phyloP scores from a whole-genome alignment of 1,140 invertebrate genomes.

The Brachionus plicatilis region DNA sequence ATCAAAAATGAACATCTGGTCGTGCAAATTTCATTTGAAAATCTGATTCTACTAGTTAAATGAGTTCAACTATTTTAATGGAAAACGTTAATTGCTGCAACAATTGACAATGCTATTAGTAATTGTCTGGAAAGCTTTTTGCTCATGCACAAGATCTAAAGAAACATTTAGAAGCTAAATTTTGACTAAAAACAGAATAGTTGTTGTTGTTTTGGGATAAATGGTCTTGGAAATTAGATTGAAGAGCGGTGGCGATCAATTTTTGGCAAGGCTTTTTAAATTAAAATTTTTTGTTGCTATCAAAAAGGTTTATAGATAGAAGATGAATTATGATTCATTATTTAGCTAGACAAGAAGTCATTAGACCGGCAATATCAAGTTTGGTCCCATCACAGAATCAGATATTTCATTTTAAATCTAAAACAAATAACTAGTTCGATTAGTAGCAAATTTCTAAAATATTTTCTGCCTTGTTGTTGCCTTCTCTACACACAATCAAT shows the following conservation, averaged over 20 bases:
- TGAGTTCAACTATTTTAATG: neutral
- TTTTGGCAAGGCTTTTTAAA: neutral
- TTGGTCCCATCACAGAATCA: neutral
- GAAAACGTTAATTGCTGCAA: neutral
- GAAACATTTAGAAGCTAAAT: neutral
- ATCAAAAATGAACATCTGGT: neutral
- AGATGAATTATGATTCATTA: neutral
- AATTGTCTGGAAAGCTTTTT: neutral
- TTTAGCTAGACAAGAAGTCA: neutral
- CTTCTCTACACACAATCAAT: neutral
- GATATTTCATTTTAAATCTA: neutral
- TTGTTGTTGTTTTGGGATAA: neutral
- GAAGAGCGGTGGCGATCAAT: neutral
- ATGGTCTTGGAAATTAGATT: neutral
- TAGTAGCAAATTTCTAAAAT: neutral
- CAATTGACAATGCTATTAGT: neutral
- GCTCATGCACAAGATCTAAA: neutral
- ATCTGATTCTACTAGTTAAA: neutral
- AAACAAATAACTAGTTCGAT: neutral
- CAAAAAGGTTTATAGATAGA: neutral
- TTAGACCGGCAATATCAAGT: neutral
- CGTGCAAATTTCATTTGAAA: neutral
- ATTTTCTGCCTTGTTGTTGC: neutral
- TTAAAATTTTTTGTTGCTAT: neutral
- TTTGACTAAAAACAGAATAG: neutral